Percentiles rank a stretch among this genome's conserved stretches.
Conservation (phyloP, 2,888 invertebrate species). For the Iphiclides podalirius region DNA sequence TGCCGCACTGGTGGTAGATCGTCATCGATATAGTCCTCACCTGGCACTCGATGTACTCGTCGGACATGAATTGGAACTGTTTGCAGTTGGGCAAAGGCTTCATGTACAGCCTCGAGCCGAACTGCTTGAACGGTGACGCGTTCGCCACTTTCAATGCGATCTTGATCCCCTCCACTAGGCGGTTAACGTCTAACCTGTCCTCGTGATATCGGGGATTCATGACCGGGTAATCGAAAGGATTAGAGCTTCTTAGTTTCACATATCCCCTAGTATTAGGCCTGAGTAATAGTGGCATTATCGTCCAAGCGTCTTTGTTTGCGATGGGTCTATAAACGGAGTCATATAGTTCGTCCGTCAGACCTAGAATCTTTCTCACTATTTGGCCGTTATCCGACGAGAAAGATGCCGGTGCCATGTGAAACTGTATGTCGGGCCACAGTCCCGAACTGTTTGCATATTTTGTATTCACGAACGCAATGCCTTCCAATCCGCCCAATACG, state of each 20-base stretch:
- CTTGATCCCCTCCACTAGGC: slow-evolving; percentile 91
- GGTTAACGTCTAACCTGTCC: slow-evolving; percentile 87
- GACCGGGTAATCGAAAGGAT: slow-evolving; percentile 92
- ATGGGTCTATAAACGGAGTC: slow-evolving; percentile 90
- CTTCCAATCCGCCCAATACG: slow-evolving; percentile 92
- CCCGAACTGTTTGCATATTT: slow-evolving; percentile 88
- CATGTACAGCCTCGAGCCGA: slow-evolving; percentile 87
- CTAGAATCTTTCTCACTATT: slow-evolving; percentile 87
- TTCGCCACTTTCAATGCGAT: slow-evolving; percentile 86
- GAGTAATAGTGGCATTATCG: slow-evolving; percentile 91
- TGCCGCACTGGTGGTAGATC: slow-evolving; percentile 93
- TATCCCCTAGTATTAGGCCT: slow-evolving; percentile 90
- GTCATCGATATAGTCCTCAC: slow-evolving; percentile 93
- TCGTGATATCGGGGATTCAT: slow-evolving; percentile 96
- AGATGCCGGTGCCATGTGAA: slow-evolving; percentile 95
- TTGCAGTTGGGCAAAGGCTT: slow-evolving; percentile 90
- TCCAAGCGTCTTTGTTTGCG: slow-evolving; percentile 89
- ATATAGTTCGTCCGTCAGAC: slow-evolving; percentile 89
- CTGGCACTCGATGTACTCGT: slow-evolving; percentile 93
- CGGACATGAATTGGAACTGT: slow-evolving; percentile 85
- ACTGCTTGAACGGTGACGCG: slow-evolving; percentile 88
- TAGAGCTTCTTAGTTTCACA: slow-evolving; percentile 86
- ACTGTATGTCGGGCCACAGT: slow-evolving; percentile 93
- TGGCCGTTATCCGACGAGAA: slow-evolving; percentile 89
- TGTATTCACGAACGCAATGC: slow-evolving; percentile 92